A percentile compares a stretch with the other conserved stretches of the same genome.
These are phyloP conservation scores for Eledona agricola DNA, from an alignment of 2,888 invertebrate species.

Conservation along the genomic window DNA sequence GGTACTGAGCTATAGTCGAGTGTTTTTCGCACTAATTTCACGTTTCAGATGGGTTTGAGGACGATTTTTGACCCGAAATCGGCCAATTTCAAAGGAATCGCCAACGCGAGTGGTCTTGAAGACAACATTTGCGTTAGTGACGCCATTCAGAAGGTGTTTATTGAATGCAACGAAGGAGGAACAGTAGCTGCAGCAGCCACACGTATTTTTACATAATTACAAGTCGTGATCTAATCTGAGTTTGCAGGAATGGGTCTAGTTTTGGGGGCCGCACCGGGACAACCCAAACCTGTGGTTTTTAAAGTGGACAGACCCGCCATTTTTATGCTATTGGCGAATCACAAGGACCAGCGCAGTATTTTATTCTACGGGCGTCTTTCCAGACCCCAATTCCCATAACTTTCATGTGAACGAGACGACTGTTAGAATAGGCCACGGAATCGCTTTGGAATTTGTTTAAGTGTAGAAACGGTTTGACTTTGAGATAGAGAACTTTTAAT, in stretches of 20 bases:
- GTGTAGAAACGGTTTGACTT: no score
- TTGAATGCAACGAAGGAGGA: constrained; percentile 86
- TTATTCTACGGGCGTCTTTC: constrained; percentile 16
- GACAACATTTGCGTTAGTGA: constrained; percentile 69
- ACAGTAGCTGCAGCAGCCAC: constrained; percentile 84
- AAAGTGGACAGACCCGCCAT: constrained; percentile 13
- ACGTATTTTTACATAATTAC: constrained; percentile 65
- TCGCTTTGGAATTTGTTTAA: no score
- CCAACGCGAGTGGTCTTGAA: constrained; percentile 54
- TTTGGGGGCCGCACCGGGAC: constrained; percentile 11
- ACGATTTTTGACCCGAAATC: constrained; percentile 67
- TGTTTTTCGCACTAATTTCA: background rate
- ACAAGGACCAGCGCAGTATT: constrained; percentile 6
- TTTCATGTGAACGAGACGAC: background rate
- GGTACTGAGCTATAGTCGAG: constrained; percentile 65
- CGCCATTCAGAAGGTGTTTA: constrained; percentile 81
- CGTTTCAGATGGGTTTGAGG: constrained; percentile 74
- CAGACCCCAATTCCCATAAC: constrained; percentile 5
- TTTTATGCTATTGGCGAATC: constrained; percentile 5
- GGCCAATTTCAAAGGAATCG: constrained; percentile 73
- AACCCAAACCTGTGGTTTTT: constrained; percentile 8
- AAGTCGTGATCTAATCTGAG: background rate
- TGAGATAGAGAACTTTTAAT: no score
- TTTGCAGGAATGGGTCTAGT: constrained; percentile 10
- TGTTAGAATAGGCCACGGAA: no score